These are phyloP conservation scores for Cremastinae sp. DNA, from an alignment of 2,888 invertebrate genomes.

Conservation along the genomic window DNA sequence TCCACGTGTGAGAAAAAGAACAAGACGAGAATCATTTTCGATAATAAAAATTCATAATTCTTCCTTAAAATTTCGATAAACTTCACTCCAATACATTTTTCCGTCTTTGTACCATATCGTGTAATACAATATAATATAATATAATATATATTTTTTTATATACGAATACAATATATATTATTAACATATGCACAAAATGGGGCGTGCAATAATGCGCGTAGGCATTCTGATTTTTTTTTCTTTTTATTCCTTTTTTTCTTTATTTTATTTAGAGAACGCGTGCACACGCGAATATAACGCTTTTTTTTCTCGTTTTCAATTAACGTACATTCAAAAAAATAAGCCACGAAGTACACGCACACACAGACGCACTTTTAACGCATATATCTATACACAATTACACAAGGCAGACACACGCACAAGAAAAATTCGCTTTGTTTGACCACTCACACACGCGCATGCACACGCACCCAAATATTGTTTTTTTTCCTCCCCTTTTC, in stretches of 20 bases:
- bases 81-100: conserved; percentile 76
- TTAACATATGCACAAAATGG: conserved; percentile 69
- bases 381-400: conserved; percentile 54
- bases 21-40: conserved; percentile 61
- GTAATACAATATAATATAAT: conserved; percentile 69
- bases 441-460: conserved; percentile 24
- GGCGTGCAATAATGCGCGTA: conserved; percentile 61
- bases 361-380: conserved; percentile 46
- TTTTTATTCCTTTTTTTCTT: conserved; percentile 39
- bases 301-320: conserved; percentile 30
- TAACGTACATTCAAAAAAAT: conserved; percentile 51
- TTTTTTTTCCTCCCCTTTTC: conserved; percentile 1
- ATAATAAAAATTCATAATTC: conserved; percentile 79
- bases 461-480: conserved; percentile 47
- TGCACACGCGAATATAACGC: conserved; percentile 55
- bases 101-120: conserved; percentile 78
- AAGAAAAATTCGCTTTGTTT: conserved; percentile 33
- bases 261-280: conserved; percentile 54
- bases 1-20: neutral
- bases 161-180: conserved; percentile 41
- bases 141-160: conserved; percentile 21
- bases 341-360: conserved; percentile 45
- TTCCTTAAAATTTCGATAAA: conserved; percentile 75
- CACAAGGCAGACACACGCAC: conserved; percentile 54
- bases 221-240: conserved; percentile 46